Evolutionary conservation across 2,797 vertebrate species (phyloP).

Genomic region (Rhabdomys pumilio): DNA sequence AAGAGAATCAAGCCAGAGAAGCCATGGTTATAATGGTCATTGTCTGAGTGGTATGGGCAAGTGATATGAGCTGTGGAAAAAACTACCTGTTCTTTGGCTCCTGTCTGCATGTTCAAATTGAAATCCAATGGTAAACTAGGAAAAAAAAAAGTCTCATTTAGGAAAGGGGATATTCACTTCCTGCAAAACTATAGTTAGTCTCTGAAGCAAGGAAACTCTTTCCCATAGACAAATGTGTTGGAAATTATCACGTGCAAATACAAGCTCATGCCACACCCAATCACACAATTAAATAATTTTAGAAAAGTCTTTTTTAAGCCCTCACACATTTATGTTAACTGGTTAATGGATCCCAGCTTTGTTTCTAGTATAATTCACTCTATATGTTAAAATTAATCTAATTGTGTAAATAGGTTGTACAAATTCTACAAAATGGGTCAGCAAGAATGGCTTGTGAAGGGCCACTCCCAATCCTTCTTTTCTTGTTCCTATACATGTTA

Average conservation of each 20-base stretch:
- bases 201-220: background rate
- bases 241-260: background rate
- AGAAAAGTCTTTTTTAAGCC: background rate
- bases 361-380: background rate
- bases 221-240: background rate
- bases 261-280: background rate
- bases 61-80: background rate
- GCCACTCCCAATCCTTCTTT: background rate
- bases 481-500: background rate
- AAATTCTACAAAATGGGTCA: background rate
- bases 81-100: background rate
- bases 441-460: background rate
- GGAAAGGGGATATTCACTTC: background rate
- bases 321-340: background rate
- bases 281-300: background rate
- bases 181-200: background rate
- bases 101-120: background rate
- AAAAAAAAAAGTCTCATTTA: background rate
- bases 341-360: background rate
- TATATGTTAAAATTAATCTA: background rate
- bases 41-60: fast-evolving
- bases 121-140: background rate
- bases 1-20: background rate
- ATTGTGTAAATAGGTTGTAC: background rate
- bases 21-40: fast-evolving